Evolutionary conservation across 2,797 vertebrate species (phyloP), one percentile per base, ranked within the genome.

Genomic region (Sebastes kiyomatsui): DNA sequence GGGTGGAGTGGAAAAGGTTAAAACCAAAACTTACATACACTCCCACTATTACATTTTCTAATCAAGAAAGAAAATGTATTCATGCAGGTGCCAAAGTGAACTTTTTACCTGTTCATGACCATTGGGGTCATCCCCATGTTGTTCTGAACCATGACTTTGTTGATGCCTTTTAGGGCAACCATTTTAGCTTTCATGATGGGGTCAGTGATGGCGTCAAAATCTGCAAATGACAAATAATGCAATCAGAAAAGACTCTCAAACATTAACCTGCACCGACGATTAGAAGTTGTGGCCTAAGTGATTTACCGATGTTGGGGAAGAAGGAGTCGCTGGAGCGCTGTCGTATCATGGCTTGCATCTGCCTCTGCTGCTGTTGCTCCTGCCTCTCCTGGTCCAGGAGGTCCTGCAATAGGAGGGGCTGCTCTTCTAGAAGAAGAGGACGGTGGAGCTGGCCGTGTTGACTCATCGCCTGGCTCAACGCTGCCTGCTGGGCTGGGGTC

Each of bases 101-200:
- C 13, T n/a, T 74, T 94, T 90, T 96, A 99, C 98, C 98, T 98
- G 96, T 95, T 99, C 96, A 99, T 97, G 58, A 96, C 97, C 96
- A 99, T 97, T 8, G 97, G 96, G 3, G 97, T 92, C 96, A 99
- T 98, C 77, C 98, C 98, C 97, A 99, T 97, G 87, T 96, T 99
- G 94, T 96, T 99, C 82, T 99, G 98, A 28, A 98, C 98, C 99
- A 99, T 99, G 75, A 99, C 98, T 95, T 99, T 99, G 91, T 99
- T 99, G 93, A 99, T 99, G 79, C 99, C 99, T 94, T 99, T 99
- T 25, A 99, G 95, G 62, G 98, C 99, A 25, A 99, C 98, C 98
- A 99, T 99, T 95, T 99, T 99, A 79, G 99, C 99, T 93, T 99
- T 99, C 98, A 99, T 99, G 82, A 99, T 99, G 11, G 99, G 99